These are phyloP conservation scores for Prochilodus magdalenae DNA, from an alignment of 2,113 vertebrate species.

Conservation along the genomic window DNA sequence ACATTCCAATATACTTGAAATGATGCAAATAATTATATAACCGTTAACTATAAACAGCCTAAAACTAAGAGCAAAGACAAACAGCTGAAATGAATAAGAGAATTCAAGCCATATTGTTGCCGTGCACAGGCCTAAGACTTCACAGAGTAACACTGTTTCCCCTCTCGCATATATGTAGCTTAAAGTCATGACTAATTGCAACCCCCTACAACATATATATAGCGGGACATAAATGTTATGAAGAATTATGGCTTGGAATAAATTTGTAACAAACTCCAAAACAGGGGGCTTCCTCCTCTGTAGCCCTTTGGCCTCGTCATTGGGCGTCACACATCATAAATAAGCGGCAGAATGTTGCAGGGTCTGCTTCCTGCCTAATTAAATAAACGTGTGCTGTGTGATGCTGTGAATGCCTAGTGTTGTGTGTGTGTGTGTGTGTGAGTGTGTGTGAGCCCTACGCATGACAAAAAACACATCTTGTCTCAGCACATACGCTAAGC, in stretches of 20 bases:
- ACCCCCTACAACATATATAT: conserved; percentile 47
- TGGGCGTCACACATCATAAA: conserved; percentile 74
- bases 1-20: background rate
- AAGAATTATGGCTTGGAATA: conserved; percentile 63
- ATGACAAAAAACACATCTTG: conserved; percentile 49
- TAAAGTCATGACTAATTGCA: conserved; percentile 67
- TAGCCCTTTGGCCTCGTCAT: conserved; percentile 61
- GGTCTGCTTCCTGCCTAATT: conserved; percentile 75
- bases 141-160: conserved; percentile 45
- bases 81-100: background rate
- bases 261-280: conserved; percentile 54
- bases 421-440: conserved; percentile 68
- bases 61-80: background rate
- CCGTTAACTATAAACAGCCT: background rate
- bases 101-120: conserved; percentile 23
- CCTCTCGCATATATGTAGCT: conserved; percentile 56
- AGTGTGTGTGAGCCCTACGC: conserved; percentile 68
- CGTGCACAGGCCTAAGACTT: conserved; percentile 24
- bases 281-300: conserved; percentile 59
- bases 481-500: conserved; percentile 37
- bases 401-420: conserved; percentile 57
- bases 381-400: conserved; percentile 68
- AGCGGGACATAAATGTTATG: conserved; percentile 51
- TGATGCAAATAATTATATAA: background rate
- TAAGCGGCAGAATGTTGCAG: conserved; percentile 68